Evolutionary conservation across 2,888 invertebrate species (phyloP), one percentile per base, ranked within the genome.

Genomic region (Pantelozetes paolii): DNA sequence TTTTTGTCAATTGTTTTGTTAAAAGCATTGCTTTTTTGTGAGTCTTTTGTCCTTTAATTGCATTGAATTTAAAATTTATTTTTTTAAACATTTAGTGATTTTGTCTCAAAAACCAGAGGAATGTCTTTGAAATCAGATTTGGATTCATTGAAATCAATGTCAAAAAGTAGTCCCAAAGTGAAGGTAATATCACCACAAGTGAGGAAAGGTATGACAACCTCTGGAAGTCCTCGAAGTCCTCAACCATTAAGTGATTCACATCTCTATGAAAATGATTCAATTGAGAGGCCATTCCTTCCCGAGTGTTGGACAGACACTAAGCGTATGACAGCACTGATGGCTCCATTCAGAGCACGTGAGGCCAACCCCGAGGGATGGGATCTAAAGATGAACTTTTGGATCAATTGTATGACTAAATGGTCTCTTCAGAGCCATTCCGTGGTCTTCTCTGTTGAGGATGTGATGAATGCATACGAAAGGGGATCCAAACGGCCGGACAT

Each of bases 281-380:
- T 50, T 9, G 69, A 48, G 8, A 15, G 73, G 40, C 69, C 73
- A 69, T 73, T 70, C 23, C 48, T 73, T 45, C 73, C 73, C 48
- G 73, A 73, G 26, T 73, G 73, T 71, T 73, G 75, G 75, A 54
- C 32, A 36, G 75, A 75, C 48, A 62, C 48, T 26, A 67, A 72
- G 42, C 32, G 45, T 9, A 75, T 75, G 67, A 32, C 50, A n/a
- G n/a, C 54, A 26, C 28, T 75, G 23, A 73, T 67, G 30, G 26
- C 32, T 18, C 48, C 71, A 18, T 75, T 75, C 57, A 62, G 74
- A 64, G 59, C 28, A 15, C 71, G 74, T 30, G 74, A 74, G 40
- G 73, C 74, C 20, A 78, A 78, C 57, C 78, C 78, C 5, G 77
- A 78, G 72, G 78, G 78, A 15, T 78, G 76, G 73, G 77, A 76